Conservation (phyloP, 2,888 invertebrate genomes). For the Ophion slaviceki region DNA sequence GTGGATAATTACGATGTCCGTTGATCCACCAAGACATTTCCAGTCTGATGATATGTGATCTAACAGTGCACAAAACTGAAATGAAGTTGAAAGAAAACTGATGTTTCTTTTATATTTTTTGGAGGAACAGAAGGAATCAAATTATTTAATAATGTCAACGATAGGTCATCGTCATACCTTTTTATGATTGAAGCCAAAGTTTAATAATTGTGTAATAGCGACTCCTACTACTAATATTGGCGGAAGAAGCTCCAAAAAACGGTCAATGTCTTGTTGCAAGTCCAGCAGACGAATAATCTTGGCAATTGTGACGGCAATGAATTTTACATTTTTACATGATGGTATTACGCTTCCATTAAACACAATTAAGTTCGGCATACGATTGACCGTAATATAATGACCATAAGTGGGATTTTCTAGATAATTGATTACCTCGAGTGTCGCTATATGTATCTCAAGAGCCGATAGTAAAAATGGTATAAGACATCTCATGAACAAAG, state of each 20-base stretch:
- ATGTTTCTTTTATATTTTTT: neutral
- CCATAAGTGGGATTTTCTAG: neutral
- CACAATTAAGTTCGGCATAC: neutral
- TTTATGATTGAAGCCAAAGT: constrained; percentile 33
- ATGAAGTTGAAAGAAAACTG: neutral
- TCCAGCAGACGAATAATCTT: constrained; percentile 34
- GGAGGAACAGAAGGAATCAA: neutral
- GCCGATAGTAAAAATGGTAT: constrained; percentile 18
- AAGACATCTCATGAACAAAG: constrained; percentile 32
- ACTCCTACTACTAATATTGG: neutral
- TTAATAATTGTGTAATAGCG: constrained; percentile 34
- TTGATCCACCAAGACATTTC: neutral
- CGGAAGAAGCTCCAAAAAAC: constrained; percentile 41
- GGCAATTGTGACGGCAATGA: neutral
- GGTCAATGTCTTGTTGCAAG: constrained; percentile 22
- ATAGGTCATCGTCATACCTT: constrained; percentile 2
- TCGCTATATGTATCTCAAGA: neutral
- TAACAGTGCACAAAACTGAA: constrained; percentile 7
- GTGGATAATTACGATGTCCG: constrained; percentile 23
- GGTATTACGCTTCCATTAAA: neutral
- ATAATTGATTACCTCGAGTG: constrained; percentile 12
- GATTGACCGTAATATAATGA: neutral
- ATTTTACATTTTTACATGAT: neutral
- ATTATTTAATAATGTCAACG: neutral
- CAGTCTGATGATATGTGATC: constrained; percentile 36